These are phyloP conservation scores for Drosophila saltans DNA, from an alignment of 1,140 invertebrate species.

Conservation along the genomic window DNA sequence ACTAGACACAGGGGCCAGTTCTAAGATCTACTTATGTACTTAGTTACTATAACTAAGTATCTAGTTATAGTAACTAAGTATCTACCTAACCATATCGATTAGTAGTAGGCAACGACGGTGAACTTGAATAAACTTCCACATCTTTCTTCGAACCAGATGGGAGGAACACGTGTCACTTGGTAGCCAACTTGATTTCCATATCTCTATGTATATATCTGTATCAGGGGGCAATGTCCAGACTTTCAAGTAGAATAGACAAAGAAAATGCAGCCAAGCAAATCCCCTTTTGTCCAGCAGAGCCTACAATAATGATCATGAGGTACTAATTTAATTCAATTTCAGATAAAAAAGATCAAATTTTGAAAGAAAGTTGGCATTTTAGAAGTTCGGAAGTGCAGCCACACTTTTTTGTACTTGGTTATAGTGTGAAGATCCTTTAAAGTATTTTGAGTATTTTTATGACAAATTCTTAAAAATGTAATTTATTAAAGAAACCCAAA, in stretches of 20 bases:
- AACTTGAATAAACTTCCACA: conserved; percentile 62
- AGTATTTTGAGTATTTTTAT: too few species aligned
- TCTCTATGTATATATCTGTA: conserved; percentile 32
- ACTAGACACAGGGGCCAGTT: conserved; percentile 59
- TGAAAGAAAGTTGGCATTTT: background rate
- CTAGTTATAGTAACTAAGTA: conserved; percentile 45
- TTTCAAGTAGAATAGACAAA: background rate
- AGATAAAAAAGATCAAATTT: background rate
- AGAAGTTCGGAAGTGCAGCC: background rate
- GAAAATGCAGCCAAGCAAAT: conserved; percentile 55
- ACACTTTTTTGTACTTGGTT: background rate
- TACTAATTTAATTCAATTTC: conserved; percentile 38
- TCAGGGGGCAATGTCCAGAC: conserved; percentile 4
- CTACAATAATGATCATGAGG: conserved; percentile 12
- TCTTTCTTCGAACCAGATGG: background rate
- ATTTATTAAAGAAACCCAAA: too few species aligned
- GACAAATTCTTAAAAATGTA: too few species aligned
- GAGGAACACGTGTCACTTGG: conserved; percentile 64
- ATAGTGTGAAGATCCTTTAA: too few species aligned
- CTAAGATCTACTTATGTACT: conserved; percentile 34
- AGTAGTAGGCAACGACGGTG: conserved; percentile 43
- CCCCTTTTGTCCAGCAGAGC: background rate
- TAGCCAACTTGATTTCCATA: conserved; percentile 61
- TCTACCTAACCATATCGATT: conserved; percentile 61
- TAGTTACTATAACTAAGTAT: conserved; percentile 46